Evolutionary conservation across 2,888 invertebrate genomes (phyloP), one percentile per base, ranked within the genome.

Genomic region (Microchrysa polita): DNA sequence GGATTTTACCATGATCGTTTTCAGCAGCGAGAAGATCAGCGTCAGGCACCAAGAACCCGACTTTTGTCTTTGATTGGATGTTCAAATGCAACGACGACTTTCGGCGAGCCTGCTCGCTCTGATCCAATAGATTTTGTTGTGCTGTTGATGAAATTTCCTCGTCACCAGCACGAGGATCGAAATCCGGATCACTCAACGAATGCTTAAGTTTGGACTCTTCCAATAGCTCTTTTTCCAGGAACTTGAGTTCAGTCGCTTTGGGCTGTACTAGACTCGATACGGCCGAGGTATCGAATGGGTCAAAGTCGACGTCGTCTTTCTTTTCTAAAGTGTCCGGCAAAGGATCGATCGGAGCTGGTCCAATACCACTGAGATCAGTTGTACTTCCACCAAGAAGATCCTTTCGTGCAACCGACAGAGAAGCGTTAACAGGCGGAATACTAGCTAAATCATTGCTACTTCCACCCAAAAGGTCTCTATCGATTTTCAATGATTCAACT

Each of bases 261-360:
- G 94, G 93, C 72, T 91, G 90, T 59, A 91, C 89, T 44, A 92
- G 88, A 71, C 88, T 87, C 79, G 90, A 90, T 1, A 93, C 89
- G 42, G 90, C 88, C 0, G 94, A 93, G 0, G 95, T 95, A 80
- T 95, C 95, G 79, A 96, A 95, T 0, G 95, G 95, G 85, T 95
- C 95, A 72, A 90, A 89, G 79, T 89, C 88, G 71, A 89, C 90
- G 59, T 87, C 85, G 22, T 88, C 83, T 23, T 84, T 82, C 60
- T 81, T 80, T 4, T 34, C 57, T 12, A 20, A 42, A 18, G 23
- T 22, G 12, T 34, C 34, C 5, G 5, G 22, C 4, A 42, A 22
- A 0, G 93, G 93, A 75, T 88, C 87, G 69, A 92, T 88, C 0
- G 92, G 93, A 27, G 88, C 87, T 78, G 92, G 90, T 0, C 88